Base-by-base conservation (phyloP, 1,140 invertebrate genomes). In the Drosophila pectinifera region DNA sequence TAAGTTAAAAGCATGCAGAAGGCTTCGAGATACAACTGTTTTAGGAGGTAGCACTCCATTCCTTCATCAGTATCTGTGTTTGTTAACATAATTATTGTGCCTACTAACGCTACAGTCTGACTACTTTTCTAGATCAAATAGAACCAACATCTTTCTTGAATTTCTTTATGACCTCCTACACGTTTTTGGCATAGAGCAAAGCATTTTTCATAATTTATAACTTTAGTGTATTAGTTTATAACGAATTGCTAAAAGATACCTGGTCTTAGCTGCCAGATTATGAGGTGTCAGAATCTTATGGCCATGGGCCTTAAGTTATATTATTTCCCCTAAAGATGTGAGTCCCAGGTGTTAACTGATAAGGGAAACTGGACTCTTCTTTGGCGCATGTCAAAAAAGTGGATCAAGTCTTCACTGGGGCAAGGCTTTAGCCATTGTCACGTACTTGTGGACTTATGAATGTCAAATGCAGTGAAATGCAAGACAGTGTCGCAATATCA, bases 401-500 rank as follows among this genome's bases (percentile, higher is more conserved):
- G 72, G 61, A 49, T 75, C 61, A 75, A 46, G 64, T 57, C 57
- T 34, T 74, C 58, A 48, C 16, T 43, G 48, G 46, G 26, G 38
- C 45, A 31, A 45, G 56, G 55, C 58, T 39, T 64, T 20, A 43
- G 5, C 39, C 70, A 24, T 42, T 38, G 59, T 74, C 72, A 74
- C 72, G 69, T 74, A 62, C 45, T 58, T 20, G 59, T 46, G 22
- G 73, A 57, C 34, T 75, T 75, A 67, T 49, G 73, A 75, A 75
- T 75, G 73, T 65, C 73, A 57, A 75, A 45, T 74, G 59, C 59
- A 65, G 53, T 74, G 39, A 74, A 75, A 65, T 75, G 72, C 73
- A 75, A 75, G 73, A 75, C 62, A n/a, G 38, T 13, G 39, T 41
- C 26, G 51, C 43, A 39, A 42, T 62, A 62, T 39, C 48, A 36